Base-by-base conservation (phyloP, 2,113 vertebrate species). In the Gymnogyps californianus region DNA sequence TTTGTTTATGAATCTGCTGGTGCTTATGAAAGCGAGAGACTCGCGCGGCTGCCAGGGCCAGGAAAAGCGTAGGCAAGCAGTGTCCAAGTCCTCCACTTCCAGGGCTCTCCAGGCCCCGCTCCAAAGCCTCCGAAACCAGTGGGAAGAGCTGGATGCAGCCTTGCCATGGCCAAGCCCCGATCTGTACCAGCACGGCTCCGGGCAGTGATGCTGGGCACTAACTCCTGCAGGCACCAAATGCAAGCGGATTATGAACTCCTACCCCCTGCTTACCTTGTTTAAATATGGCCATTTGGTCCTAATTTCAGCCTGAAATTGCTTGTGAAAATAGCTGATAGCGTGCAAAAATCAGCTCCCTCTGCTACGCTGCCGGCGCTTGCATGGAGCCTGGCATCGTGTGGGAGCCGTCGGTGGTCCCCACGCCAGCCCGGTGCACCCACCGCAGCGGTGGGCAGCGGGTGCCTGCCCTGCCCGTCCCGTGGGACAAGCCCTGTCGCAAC, bases 141-240 rank as follows among this genome's bases (percentile, higher is more conserved):
- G 7, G 62, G 54, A 93, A 86, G 54, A 61, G 46, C 28, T 77
- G 67, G 62, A 62, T 17, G 46, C 54, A 62, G 46, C 76, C 62
- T 31, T 6, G 9, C 20, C 7, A 1, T 0, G 9, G 26, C 54
- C 3, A 1, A 74, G 66, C 67, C 52, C 51, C 0, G 24, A 74
- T 29, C 42, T 54, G 34, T 32, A 49, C 29, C 14, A 18, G 49
- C 66, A 83, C 0, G 0, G 83, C 51, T 54, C 57, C 3, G 11
- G n/a, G 82, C 54, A 95, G 65, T 3, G 36, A 69, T 13, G 51
- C 21, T 24, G 67, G 49, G 62, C 71, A 69, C 31, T 6, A 31
- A 57, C 13, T 83, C 62, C 44, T 1, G 2, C 52, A 80, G 74
- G 40, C 24, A 90, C 14, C 78, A 51, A 62, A 71, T 0, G 3